Percentiles rank a stretch among this genome's conserved stretches.
phyloP scores from a whole-genome alignment of 2,797 vertebrate genomes.

The Pogonophryne albipinna region DNA sequence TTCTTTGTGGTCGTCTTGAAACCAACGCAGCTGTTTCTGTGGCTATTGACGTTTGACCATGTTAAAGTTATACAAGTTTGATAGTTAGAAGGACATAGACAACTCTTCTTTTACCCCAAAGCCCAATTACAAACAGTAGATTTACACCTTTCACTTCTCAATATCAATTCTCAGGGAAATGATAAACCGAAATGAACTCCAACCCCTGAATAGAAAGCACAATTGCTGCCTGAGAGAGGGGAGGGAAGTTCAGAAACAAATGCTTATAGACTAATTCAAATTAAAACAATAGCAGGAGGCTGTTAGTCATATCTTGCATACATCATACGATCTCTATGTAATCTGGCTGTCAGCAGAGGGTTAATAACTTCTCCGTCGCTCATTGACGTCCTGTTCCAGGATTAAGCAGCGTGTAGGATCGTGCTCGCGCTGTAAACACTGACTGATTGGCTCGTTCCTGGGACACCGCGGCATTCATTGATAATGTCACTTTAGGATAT shows the following conservation, averaged over 20 bases:
- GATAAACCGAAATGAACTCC: too few relatives aligned
- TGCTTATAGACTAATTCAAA: background rate
- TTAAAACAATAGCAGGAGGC: background rate
- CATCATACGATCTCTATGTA: conserved; percentile 41
- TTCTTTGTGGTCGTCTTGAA: background rate
- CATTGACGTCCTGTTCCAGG: conserved; percentile 59
- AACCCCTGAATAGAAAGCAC: background rate
- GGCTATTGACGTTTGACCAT: background rate
- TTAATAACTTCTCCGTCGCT: conserved; percentile 38
- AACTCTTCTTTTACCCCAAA: background rate
- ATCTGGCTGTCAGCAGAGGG: conserved; percentile 43
- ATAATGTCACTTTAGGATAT: conserved; percentile 46
- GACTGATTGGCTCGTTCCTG: conserved; percentile 39
- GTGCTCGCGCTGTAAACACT: conserved; percentile 32
- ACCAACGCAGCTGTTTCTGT: background rate
- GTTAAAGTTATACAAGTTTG: background rate
- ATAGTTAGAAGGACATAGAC: background rate
- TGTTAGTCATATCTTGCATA: background rate
- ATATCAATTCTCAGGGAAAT: conserved; percentile 1
- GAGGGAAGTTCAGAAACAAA: background rate
- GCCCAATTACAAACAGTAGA: conserved; percentile 9
- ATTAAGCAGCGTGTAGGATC: conserved; percentile 48
- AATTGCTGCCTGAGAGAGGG: background rate
- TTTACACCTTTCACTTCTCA: conserved; percentile 36
- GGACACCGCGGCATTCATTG: conserved; percentile 34